Conservation (phyloP, 2,113 vertebrate species). For the Chauna torquata region DNA sequence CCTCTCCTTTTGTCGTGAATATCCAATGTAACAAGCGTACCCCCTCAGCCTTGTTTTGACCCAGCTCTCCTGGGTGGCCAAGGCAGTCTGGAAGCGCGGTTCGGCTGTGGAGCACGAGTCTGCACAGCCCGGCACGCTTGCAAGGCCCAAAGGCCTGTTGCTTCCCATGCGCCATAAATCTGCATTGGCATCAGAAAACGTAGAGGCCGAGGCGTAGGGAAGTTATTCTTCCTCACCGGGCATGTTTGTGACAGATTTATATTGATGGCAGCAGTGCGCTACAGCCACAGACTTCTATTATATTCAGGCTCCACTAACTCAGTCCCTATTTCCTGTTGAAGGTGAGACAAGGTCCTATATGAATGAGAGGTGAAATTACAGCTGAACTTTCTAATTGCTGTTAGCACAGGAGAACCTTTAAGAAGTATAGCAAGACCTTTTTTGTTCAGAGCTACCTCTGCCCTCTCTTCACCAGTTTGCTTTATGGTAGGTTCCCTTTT, state of each 20-base stretch:
- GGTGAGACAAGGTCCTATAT: slow-evolving; percentile 71
- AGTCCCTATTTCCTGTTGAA: slow-evolving; percentile 79
- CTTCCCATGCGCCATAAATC: slow-evolving; percentile 71
- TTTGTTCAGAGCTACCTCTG: slow-evolving; percentile 11
- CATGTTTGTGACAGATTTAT: slow-evolving; percentile 80
- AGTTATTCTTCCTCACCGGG: slow-evolving; percentile 74
- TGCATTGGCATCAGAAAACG: slow-evolving; percentile 67
- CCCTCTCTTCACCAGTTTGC: neutral
- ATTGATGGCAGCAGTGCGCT: slow-evolving; percentile 71
- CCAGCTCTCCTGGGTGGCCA: slow-evolving; percentile 4
- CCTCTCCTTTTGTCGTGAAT: slow-evolving; percentile 30
- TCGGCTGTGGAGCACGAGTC: neutral
- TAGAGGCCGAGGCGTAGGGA: slow-evolving; percentile 60
- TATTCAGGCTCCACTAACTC: slow-evolving; percentile 72
- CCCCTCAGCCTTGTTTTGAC: slow-evolving; percentile 45
- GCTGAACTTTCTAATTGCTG: slow-evolving; percentile 77
- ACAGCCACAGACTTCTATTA: slow-evolving; percentile 75
- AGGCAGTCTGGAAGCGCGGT: slow-evolving; percentile 18
- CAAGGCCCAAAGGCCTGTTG: slow-evolving; percentile 42
- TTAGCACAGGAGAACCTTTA: slow-evolving; percentile 68
- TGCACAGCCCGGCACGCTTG: neutral
- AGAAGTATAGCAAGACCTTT: slow-evolving; percentile 56
- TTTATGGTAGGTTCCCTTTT: neutral
- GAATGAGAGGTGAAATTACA: slow-evolving; percentile 80
- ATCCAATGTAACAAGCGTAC: neutral